Evolutionary conservation across 2,888 invertebrate genomes (phyloP).

Genomic region (Paralinhomoeus sp.): DNA sequence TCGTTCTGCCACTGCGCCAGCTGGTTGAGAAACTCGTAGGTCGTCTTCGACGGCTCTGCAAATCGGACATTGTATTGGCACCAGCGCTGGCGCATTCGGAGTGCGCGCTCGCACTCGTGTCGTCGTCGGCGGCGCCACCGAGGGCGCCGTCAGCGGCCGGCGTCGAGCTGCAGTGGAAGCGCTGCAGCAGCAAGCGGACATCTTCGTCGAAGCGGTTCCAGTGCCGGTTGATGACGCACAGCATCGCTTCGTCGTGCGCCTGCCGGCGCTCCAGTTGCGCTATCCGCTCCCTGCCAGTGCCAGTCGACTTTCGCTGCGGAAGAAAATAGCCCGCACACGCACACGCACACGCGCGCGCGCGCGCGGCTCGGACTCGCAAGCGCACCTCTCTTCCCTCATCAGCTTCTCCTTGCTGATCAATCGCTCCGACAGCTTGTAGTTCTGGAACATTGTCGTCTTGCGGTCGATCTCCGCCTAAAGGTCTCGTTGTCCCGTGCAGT

Average conservation of each 20-base stretch:
- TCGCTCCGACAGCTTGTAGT: slow-evolving; percentile 59
- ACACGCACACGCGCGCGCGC: too few species aligned
- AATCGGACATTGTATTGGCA: background rate
- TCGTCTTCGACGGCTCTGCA: slow-evolving; percentile 52
- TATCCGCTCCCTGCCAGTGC: too few species aligned
- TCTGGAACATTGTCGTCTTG: too few species aligned
- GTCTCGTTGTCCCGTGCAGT: too few species aligned
- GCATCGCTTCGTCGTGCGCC: slow-evolving; percentile 84
- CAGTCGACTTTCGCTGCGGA: too few species aligned
- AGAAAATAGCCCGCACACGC: too few species aligned
- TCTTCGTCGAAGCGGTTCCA: slow-evolving; percentile 92
- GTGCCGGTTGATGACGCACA: slow-evolving; percentile 81
- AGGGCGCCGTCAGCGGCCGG: background rate
- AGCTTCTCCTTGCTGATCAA: slow-evolving; percentile 72
- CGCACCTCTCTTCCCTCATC: slow-evolving; percentile 61
- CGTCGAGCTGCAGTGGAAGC: too few species aligned
- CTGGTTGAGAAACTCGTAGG: slow-evolving; percentile 79
- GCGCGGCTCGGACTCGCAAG: too few species aligned
- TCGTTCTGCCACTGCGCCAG: slow-evolving; percentile 92
- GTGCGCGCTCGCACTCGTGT: background rate
- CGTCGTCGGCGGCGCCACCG: background rate
- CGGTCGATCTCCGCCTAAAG: too few species aligned
- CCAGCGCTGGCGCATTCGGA: background rate
- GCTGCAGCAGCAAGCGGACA: slow-evolving; percentile 66
- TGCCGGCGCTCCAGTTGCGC: slow-evolving; percentile 80